Base-by-base conservation (phyloP, 2,888 invertebrate species). In the Busseola fusca region DNA sequence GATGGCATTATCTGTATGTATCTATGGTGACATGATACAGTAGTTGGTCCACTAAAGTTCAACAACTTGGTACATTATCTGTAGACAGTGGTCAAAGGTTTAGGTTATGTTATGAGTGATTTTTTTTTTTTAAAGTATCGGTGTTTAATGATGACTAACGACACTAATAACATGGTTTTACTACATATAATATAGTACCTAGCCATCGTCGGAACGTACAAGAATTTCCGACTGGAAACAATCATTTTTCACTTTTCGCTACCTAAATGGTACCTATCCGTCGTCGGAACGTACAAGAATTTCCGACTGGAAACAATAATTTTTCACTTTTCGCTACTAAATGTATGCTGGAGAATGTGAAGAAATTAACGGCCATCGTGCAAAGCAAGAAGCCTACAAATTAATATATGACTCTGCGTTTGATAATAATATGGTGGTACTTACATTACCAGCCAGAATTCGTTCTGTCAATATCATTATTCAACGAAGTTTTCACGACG, bases 171-270 rank as follows among this genome's bases (percentile, higher is more conserved):
- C 1, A n/a, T 6, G 16, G 5, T 59, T 25, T 21, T 2, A 14
- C 12, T 72, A 1, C 12, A n/a, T 45, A 18, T 45, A 18, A n/a
- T 72, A 21, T 59, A n/a, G 34, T 34, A 9, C 27, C 64, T 73
- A 68, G 21, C 72, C 72, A 0, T 54, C 72, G 0, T 72, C 68
- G 3, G 63, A 64, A 4, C 63, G n/a, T 18, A 68, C 72, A 12
- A 59, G 18, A 9, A 3, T 12, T 3, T 27, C 18, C 7, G 69
- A 69, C 1, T 69, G 64, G 69, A 64, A 69, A 27, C 27, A n/a
- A n/a, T n/a, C 59, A 30, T 6, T 64, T 6, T 69, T 69, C 10
- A 64, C 73, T 1, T 0, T 52, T n/a, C 30, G 0, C 52, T 1
- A 54, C 12, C n/a, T n/a, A n/a, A n/a, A n/a, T 34, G 3, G 34